Conservation (phyloP, 2,888 invertebrate genomes). For the Hesperia comma region DNA sequence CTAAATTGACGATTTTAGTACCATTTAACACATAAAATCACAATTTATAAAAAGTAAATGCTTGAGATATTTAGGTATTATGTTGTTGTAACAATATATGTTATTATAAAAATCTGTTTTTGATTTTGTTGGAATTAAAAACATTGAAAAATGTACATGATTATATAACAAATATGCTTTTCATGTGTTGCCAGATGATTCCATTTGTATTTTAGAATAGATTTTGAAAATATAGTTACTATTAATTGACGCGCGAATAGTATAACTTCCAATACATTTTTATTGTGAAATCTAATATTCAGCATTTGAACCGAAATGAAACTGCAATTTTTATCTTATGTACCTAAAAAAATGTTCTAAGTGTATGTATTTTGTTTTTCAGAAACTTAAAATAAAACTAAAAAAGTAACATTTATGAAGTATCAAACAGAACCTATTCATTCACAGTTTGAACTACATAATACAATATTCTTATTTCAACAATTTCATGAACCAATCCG, state of each 20-base stretch:
- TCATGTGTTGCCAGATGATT: no score
- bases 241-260: background rate
- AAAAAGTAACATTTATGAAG: background rate
- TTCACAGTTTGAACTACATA: background rate
- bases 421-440: background rate
- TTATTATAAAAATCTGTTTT: slow-evolving; percentile 10
- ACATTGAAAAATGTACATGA: slow-evolving; percentile 14
- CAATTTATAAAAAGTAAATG: slow-evolving; percentile 30
- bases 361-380: no score
- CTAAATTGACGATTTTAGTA: slow-evolving; percentile 68
- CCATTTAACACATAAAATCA: slow-evolving; percentile 25
- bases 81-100: slow-evolving; percentile 14
- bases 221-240: background rate
- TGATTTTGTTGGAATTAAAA: slow-evolving; percentile 6
- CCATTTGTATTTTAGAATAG: background rate
- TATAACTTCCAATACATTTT: background rate
- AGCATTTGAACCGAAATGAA: no score
- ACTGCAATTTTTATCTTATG: no score
- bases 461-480: slow-evolving; percentile 8
- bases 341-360: no score
- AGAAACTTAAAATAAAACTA: background rate
- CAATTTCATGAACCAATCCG: slow-evolving; percentile 11
- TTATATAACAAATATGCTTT: background rate
- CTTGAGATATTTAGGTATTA: slow-evolving; percentile 1
- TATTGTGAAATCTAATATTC: no score